Percentiles rank a stretch among this genome's conserved stretches.
phyloP scores from a whole-genome alignment of 1,140 invertebrate species.

The Scaptodrosophila lebanonensis region DNA sequence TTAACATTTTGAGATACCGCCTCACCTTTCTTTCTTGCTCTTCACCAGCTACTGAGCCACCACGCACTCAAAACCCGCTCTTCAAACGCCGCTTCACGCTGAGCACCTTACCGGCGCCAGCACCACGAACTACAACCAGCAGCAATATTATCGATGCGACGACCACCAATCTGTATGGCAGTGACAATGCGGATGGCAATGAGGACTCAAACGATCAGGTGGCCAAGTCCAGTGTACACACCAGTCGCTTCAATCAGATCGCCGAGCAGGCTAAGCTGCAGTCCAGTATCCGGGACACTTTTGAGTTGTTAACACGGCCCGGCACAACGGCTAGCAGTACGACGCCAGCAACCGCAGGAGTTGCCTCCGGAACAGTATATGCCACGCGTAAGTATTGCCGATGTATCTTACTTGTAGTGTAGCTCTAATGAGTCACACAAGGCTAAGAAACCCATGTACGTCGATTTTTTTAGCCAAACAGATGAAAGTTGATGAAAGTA shows the following conservation, averaged over 20 bases:
- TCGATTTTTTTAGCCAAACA: too few relatives aligned
- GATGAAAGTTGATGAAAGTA: too few relatives aligned
- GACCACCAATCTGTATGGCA: conserved; percentile 31
- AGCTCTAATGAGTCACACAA: too few relatives aligned
- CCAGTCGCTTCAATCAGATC: conserved; percentile 68
- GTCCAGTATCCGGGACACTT: too few relatives aligned
- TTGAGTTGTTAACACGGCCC: conserved; percentile 1
- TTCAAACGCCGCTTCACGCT: conserved; percentile 64
- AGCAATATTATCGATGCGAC: conserved; percentile 21
- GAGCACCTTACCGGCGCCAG: conserved; percentile 24
- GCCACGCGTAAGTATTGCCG: conserved; percentile 33
- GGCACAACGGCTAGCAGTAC: conserved; percentile 7
- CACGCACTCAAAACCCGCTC: conserved; percentile 65
- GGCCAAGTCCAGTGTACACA: conserved; percentile 70
- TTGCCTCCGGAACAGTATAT: too few relatives aligned
- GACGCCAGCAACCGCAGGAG: conserved; percentile 1
- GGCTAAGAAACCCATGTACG: too few relatives aligned
- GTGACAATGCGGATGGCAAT: background rate
- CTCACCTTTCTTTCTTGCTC: too few relatives aligned
- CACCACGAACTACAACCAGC: conserved; percentile 25
- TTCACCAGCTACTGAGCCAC: conserved; percentile 62
- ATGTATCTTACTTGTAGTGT: too few relatives aligned
- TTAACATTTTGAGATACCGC: too few relatives aligned
- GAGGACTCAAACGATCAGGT: conserved; percentile 65
- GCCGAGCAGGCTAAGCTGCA: conserved; percentile 44